phyloP scores from a whole-genome alignment of 1,140 invertebrate genomes.

The Megalonaias nervosa region DNA sequence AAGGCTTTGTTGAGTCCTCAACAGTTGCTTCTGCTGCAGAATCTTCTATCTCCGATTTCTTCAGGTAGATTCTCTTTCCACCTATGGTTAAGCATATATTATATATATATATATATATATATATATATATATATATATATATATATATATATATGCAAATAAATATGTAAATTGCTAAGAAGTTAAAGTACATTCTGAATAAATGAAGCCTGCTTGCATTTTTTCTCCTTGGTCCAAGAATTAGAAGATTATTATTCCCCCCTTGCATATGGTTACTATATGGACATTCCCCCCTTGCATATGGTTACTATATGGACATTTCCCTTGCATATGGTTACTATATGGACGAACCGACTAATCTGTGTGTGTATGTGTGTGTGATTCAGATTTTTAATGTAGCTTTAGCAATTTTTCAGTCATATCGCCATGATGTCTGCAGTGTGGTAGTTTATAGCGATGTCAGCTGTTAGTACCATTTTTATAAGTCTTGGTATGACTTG shows the following conservation, averaged over 20 bases:
- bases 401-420: too few species aligned
- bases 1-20: constrained; percentile 44
- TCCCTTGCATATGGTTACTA: neutral
- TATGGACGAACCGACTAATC: too few species aligned
- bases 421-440: too few species aligned
- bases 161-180: neutral
- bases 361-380: too few species aligned
- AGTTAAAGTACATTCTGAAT: neutral
- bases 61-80: constrained; percentile 70
- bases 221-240: neutral
- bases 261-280: neutral
- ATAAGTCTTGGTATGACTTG: too few species aligned
- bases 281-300: neutral
- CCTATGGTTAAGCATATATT: constrained; percentile 33
- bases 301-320: neutral
- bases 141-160: neutral
- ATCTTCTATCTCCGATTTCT: constrained; percentile 56
- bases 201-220: neutral
- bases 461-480: too few species aligned
- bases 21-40: constrained; percentile 58
- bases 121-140: neutral
- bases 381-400: too few species aligned
- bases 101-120: constrained; percentile 28
- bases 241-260: neutral
- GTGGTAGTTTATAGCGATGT: too few species aligned